Percentiles rank a stretch among this genome's conserved stretches.
Evolutionary conservation across 1,140 invertebrate species (phyloP).

Genomic region (Schlechtendalia chinensis): DNA sequence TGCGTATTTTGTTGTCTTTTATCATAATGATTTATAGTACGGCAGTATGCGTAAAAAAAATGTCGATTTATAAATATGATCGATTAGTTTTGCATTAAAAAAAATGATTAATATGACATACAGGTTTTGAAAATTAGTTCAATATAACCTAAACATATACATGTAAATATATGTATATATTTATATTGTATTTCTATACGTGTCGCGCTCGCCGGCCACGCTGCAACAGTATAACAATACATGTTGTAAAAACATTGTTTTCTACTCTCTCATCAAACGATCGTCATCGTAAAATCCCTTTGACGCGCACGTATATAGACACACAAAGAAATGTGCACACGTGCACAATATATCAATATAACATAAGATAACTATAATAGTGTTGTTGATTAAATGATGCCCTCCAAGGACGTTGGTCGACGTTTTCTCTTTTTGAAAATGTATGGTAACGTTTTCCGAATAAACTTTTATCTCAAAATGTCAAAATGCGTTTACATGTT

Average conservation of each 20-base stretch:
- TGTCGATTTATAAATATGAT: too few species aligned
- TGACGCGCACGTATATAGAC: background rate
- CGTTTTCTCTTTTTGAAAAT: background rate
- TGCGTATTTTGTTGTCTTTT: too few species aligned
- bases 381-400: background rate
- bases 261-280: background rate
- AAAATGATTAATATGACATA: too few species aligned
- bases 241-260: background rate
- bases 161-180: too few species aligned
- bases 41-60: too few species aligned
- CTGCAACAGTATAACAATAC: background rate
- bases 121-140: too few species aligned
- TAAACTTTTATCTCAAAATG: background rate
- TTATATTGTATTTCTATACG: too few species aligned
- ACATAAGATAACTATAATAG: background rate
- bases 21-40: too few species aligned
- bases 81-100: too few species aligned
- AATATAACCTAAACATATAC: too few species aligned
- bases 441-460: background rate
- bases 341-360: background rate
- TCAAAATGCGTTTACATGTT: background rate
- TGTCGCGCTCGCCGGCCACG: too few species aligned
- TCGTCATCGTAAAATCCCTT: background rate
- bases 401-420: background rate
- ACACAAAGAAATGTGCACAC: background rate